Conservation (phyloP, 2,888 invertebrate species). For the Drosophila buzzatii region DNA sequence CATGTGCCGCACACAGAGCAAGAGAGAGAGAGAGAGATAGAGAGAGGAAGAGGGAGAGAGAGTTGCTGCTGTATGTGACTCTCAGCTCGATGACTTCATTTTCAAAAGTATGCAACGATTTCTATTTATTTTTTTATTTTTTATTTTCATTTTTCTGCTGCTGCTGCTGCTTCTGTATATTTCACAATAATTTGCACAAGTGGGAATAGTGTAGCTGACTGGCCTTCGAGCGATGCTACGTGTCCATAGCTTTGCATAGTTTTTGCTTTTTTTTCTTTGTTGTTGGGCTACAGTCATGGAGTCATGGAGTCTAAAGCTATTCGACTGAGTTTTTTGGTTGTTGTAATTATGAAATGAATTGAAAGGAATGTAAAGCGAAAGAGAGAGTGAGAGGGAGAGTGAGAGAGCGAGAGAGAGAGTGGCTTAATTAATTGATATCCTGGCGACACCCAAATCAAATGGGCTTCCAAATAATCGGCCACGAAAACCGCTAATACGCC, state of each 20-base stretch:
- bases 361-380: slow-evolving; percentile 35
- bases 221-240: slow-evolving; percentile 36
- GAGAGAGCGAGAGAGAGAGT: slow-evolving; percentile 7
- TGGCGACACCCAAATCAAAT: slow-evolving; percentile 62
- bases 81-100: slow-evolving; percentile 82
- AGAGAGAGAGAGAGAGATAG: background rate
- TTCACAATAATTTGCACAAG: slow-evolving; percentile 79
- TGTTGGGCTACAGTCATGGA: slow-evolving; percentile 21
- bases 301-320: slow-evolving; percentile 6
- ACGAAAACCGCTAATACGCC: slow-evolving; percentile 82
- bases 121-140: slow-evolving; percentile 23
- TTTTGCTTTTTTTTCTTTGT: slow-evolving; percentile 14
- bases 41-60: background rate
- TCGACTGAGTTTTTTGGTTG: slow-evolving; percentile 25
- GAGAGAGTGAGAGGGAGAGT: slow-evolving; percentile 30
- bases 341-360: slow-evolving; percentile 55
- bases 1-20: slow-evolving; percentile 54
- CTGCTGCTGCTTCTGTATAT: slow-evolving; percentile 37
- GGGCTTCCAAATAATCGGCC: slow-evolving; percentile 77
- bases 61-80: slow-evolving; percentile 33
- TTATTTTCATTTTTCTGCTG: slow-evolving; percentile 1
- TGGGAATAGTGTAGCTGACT: slow-evolving; percentile 20
- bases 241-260: slow-evolving; percentile 71
- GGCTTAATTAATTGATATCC: slow-evolving; percentile 50
- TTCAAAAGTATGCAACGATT: slow-evolving; percentile 74